These are phyloP conservation scores for Stictocephala bisonia DNA, from an alignment of 2,888 invertebrate genomes.

Conservation along the genomic window DNA sequence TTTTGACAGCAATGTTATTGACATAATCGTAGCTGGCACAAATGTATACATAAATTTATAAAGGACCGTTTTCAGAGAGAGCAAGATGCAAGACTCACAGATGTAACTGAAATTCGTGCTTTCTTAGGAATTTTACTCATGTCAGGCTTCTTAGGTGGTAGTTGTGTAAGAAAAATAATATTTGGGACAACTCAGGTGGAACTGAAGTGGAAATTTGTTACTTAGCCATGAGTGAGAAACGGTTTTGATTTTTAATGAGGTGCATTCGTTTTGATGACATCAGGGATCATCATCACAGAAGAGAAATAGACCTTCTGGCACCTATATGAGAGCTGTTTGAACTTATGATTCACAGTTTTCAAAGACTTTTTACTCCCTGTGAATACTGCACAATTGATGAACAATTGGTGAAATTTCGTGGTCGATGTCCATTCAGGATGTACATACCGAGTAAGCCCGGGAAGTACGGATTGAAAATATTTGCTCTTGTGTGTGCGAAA, in stretches of 20 bases:
- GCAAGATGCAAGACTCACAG: background rate
- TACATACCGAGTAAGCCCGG: no score
- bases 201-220: background rate
- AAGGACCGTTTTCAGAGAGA: background rate
- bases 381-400: no score
- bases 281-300: no score
- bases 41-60: background rate
- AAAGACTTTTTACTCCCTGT: no score
- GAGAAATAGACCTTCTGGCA: background rate
- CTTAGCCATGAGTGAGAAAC: background rate
- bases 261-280: no score
- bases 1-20: background rate
- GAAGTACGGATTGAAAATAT: background rate
- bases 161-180: background rate
- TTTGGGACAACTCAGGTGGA: background rate
- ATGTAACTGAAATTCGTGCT: no score
- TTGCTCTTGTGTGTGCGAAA: no score
- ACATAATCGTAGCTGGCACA: no score
- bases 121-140: background rate
- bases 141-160: no score
- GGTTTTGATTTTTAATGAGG: background rate
- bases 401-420: background rate
- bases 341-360: no score
- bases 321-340: background rate
- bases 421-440: background rate